These are phyloP conservation scores for Onthophagus sagittarius DNA, from an alignment of 2,888 invertebrate genomes.

Conservation along the genomic window DNA sequence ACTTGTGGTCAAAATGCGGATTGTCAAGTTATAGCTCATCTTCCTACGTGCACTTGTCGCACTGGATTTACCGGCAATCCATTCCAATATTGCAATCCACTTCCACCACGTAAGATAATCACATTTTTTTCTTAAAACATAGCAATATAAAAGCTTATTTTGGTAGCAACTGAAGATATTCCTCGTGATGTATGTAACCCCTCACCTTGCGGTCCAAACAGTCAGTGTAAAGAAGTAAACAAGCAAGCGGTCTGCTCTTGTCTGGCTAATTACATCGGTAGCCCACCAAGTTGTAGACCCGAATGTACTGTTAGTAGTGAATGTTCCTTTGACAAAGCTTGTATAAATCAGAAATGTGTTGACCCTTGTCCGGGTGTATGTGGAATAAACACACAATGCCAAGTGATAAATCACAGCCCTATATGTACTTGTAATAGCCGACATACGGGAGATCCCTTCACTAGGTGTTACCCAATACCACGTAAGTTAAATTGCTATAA, in stretches of 20 bases:
- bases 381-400: slow-evolving; percentile 68
- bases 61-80: slow-evolving; percentile 63
- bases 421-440: slow-evolving; percentile 63
- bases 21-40: slow-evolving; percentile 55
- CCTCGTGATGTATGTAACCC: slow-evolving; percentile 60
- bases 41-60: slow-evolving; percentile 62
- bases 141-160: slow-evolving; percentile 26
- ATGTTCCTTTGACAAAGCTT: slow-evolving; percentile 64
- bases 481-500: neutral
- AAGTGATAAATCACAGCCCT: slow-evolving; percentile 68
- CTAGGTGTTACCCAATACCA: slow-evolving; percentile 52
- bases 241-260: slow-evolving; percentile 71
- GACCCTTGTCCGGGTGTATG: slow-evolving; percentile 72
- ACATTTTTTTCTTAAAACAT: neutral
- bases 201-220: slow-evolving; percentile 73
- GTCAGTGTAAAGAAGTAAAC: slow-evolving; percentile 68
- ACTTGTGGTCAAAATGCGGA: slow-evolving; percentile 53
- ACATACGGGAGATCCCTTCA: slow-evolving; percentile 65
- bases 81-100: slow-evolving; percentile 51
- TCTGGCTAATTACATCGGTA: slow-evolving; percentile 60
- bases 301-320: slow-evolving; percentile 71
- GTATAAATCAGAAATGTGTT: slow-evolving; percentile 63
- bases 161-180: neutral
- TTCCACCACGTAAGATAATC: slow-evolving; percentile 40
- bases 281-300: slow-evolving; percentile 68